Base-by-base conservation (phyloP, 2,888 invertebrate genomes). In the Sinhomidia bicolor region DNA sequence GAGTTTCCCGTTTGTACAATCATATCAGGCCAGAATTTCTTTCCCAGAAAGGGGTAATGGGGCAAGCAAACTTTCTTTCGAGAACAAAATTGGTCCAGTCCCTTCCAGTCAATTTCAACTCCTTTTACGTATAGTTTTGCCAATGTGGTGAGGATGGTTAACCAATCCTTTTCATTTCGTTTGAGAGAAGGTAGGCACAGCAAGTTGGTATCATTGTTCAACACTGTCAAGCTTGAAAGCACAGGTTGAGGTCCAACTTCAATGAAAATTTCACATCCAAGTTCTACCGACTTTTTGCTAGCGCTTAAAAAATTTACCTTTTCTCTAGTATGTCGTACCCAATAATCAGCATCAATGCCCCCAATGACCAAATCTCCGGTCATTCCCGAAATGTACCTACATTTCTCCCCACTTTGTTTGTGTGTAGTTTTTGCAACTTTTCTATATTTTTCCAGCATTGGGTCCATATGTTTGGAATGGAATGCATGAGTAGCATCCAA, bases 171-270 rank as follows among this genome's bases (percentile, higher is more conserved):
- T 26, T 90, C 90, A 36, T 54, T 88, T 41, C 54, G 82, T 17
- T 89, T 79, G 3, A 90, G 83, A 2, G 89, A 89, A 0, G 90
- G 90, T n/a, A 89, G 54, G 41, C 81, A 89, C 1, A 26, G 4
- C n/a, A 78, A 10, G 5, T 14, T 17, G 5, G 1, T n/a, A 9
- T 29, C 41, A 14, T 65, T 80, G 62, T 85, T 89, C n/a, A 17
- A 60, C 89, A 89, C 62, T 4, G 81, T 71, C 6, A 89, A 29
- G 0, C 57, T 74, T 0, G 79, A 85, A 0, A 89, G 65, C 17
- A 89, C 80, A 7, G 89, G 89, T 9, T 89, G 85, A 7, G 89
- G 65, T 26, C 89, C 89, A 23, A 89, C 62, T 78, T 89, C 89
- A 10, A 89, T 10, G 17, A 89, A 79, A 9, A 68, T 54, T 1